phyloP scores from a whole-genome alignment of 2,797 vertebrate species.

The Taeniopygia guttata region DNA sequence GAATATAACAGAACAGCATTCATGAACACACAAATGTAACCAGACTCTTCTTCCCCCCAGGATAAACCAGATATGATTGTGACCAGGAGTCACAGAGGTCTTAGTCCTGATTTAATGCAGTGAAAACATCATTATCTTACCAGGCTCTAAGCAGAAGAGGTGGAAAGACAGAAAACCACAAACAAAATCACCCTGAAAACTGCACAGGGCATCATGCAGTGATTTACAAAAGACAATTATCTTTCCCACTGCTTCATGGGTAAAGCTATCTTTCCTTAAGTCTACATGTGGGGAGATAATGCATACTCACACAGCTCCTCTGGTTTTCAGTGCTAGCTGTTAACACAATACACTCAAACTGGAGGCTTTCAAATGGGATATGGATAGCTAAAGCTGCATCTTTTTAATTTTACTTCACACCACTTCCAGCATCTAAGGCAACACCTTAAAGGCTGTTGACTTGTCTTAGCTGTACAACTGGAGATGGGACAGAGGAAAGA shows the following conservation, averaged over 20 bases:
- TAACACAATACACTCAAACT: background rate
- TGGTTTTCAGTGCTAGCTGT: background rate
- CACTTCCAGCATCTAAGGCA: background rate
- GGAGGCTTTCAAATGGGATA: background rate
- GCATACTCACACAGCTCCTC: background rate
- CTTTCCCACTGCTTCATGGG: background rate
- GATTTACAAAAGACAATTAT: background rate
- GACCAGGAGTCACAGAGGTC: background rate
- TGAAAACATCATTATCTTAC: background rate
- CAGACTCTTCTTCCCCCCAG: background rate
- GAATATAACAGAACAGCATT: background rate
- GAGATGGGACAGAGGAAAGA: background rate
- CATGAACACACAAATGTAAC: background rate
- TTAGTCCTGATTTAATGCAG: background rate
- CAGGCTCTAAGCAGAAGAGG: background rate
- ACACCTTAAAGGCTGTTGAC: background rate
- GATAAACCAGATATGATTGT: background rate
- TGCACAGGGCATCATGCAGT: background rate
- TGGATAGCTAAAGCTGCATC: background rate
- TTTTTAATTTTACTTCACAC: background rate
- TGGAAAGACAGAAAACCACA: background rate
- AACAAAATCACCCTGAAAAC: background rate
- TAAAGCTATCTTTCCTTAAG: background rate
- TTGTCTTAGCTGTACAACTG: background rate
- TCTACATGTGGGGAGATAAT: background rate